Evolutionary conservation across 2,888 invertebrate genomes (phyloP), one percentile per base, ranked within the genome.

Genomic region (Acronicta aceris): DNA sequence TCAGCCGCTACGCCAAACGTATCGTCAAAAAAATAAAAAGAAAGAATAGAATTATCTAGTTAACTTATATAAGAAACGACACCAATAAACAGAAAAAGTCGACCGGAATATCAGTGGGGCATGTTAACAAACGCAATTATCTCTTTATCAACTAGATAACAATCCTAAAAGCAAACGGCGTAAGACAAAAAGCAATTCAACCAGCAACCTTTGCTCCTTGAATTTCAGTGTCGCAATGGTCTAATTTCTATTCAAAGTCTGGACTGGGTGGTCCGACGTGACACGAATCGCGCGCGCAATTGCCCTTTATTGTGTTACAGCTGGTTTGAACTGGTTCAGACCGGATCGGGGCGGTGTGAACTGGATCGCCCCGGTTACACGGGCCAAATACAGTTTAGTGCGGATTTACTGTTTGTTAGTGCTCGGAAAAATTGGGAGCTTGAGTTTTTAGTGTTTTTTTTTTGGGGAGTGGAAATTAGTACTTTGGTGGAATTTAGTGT

Each of bases 291-390:
- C 58, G 76, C 76, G 76, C 69, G 75, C 80, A 79, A 77, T 86
- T 82, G 84, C 79, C 81, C 78, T 86, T 87, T 86, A 89, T 89
- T 83, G 81, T 84, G 82, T 88, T 87, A 85, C 82, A 79, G 76
- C 81, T 74, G 78, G 80, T 77, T 76, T 76, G 66, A 65, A 76
- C 73, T 58, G 64, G 78, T 71, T 71, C 66, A 54, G 42, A 27
- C 65, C 65, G 67, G 71, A 59, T 67, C 54, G 65, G 65, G 65
- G 65, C 30, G 60, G 67, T 47, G 60, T 50, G 76, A 68, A 73
- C 76, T 71, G 48, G 62, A 72, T 65, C 56, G 69, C 17, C 30
- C 70, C 75, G 66, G 77, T 76, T 79, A 64, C 59, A 81, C 66
- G 75, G 69, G 72, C 55, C 52, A 70, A 79, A 71, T 76, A 71